Conservation (phyloP, 1,140 invertebrate species). For the Drosophila yakuba region DNA sequence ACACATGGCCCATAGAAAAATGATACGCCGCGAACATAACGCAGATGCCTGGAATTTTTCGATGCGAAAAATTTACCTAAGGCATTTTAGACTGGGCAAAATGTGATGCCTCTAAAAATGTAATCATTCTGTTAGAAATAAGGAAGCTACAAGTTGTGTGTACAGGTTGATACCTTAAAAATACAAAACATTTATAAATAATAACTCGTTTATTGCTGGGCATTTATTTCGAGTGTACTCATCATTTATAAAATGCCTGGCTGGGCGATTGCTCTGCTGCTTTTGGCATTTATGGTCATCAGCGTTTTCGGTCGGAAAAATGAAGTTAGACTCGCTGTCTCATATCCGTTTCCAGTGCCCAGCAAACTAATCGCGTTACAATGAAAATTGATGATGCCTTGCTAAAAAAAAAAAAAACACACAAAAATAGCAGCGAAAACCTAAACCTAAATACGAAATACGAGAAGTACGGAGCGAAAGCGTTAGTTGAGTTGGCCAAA, state of each 20-base stretch:
- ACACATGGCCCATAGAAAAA: conserved; percentile 81
- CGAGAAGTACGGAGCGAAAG: conserved; percentile 8
- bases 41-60: conserved; percentile 62
- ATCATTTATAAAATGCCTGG: conserved; percentile 78
- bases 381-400: conserved; percentile 80
- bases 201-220: background rate
- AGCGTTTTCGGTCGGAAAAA: conserved; percentile 59
- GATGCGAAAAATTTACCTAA: background rate
- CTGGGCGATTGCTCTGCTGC: conserved; percentile 14
- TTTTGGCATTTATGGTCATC: conserved; percentile 62
- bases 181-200: no score
- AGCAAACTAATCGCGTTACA: conserved; percentile 74
- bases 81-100: background rate
- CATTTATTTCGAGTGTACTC: conserved; percentile 51
- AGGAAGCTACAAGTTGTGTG: no score
- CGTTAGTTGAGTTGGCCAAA: conserved; percentile 14
- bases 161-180: no score
- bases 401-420: background rate
- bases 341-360: conserved; percentile 64
- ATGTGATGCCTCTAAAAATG: background rate
- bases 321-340: conserved; percentile 72
- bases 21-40: conserved; percentile 78
- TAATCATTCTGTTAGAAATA: no score
- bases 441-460: conserved; percentile 5
- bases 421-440: conserved; percentile 11